Base-by-base conservation (phyloP, 2,888 invertebrate genomes). In the Gari tellinella region DNA sequence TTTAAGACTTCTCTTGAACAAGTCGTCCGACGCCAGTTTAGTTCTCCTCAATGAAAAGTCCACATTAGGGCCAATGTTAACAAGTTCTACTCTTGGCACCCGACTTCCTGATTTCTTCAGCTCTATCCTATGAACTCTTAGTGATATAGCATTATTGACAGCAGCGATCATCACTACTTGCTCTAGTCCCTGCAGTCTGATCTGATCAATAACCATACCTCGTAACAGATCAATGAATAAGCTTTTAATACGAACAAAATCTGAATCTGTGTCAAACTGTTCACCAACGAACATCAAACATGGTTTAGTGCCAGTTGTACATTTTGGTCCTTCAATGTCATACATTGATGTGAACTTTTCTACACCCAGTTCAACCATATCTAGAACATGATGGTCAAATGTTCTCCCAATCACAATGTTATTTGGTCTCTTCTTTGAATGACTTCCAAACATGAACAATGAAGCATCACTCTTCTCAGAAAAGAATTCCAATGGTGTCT, bases 281-380 rank as follows among this genome's bases (percentile, higher is more conserved):
- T 97, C 96, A 0, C 99, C 99, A 91, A 96, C 95, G 89, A 99
- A 98, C 21, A 98, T 91, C 4, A 99, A 92, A 86, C 97, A 96
- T 0, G 99, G 99, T 92, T 99, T 99, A 0, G 95, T 94, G 5
- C 97, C 98, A 4, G 95, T 92, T 1, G 89, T 56, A 81, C 86
- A 83, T 72, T 91, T 91, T 4, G 78, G 68, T 45, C 82, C 81
- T 81, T 91, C 81, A 87, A 98, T 97, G 49, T 96, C 96, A 19
- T 94, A 93, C 91, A 99, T 94, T 0, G 96, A 94, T 90, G 95
- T 95, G 90, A 95, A 98, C 62, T 95, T 94, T 61, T 97, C 96
- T 23, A 99, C 94, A 14, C 97, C 97, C 64, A 99, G 94, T 92
- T 99, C 99, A 66, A 97, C 94, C 98, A 99, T 98, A 90, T 99